These are phyloP conservation scores for Ranitomeya imitator DNA, from an alignment of 2,113 vertebrate genomes.

Conservation along the genomic window DNA sequence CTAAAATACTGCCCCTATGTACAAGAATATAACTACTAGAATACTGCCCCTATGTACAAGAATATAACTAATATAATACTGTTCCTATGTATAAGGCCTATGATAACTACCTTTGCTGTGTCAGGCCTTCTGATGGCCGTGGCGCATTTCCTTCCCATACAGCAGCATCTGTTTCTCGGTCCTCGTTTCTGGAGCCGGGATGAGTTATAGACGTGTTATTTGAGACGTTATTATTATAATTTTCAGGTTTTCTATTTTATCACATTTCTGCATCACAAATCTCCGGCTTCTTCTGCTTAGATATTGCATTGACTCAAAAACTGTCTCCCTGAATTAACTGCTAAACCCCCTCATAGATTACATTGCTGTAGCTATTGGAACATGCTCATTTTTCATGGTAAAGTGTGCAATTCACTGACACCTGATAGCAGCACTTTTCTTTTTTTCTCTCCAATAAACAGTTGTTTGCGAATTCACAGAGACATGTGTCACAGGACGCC, in stretches of 20 bases:
- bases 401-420: not conserved
- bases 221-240: slow-evolving; percentile 39
- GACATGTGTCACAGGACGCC: too few relatives aligned
- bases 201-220: slow-evolving; percentile 30
- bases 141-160: not conserved
- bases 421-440: not conserved
- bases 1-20: too few relatives aligned
- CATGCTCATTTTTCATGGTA: not conserved
- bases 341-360: not conserved
- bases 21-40: too few relatives aligned
- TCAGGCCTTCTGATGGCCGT: not conserved
- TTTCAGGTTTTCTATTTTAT: slow-evolving; percentile 24
- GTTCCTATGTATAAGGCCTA: not conserved
- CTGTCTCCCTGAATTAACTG: slow-evolving; percentile 30
- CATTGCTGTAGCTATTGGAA: not conserved
- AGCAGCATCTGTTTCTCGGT: slow-evolving; percentile 18
- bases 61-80: not conserved
- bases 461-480: not conserved
- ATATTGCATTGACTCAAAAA: slow-evolving; percentile 6
- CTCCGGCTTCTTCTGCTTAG: slow-evolving; percentile 5
- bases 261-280: slow-evolving; percentile 23
- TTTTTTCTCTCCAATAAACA: not conserved
- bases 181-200: not conserved
- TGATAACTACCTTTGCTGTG: too few relatives aligned
- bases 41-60: too few relatives aligned